phyloP scores from a whole-genome alignment of 2,888 invertebrate genomes.

The Amiota mariae region DNA sequence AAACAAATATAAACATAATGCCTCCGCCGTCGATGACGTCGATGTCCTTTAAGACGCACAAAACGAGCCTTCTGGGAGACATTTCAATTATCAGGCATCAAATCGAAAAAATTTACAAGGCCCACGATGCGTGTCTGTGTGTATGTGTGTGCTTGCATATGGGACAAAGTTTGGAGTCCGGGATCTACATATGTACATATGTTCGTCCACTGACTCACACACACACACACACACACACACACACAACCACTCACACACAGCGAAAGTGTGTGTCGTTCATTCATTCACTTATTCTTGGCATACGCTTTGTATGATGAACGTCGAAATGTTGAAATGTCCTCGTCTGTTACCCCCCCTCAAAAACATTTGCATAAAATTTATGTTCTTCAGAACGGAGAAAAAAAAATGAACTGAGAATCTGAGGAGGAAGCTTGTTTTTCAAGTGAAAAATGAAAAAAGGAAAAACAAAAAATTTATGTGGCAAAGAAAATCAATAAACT shows the following conservation, averaged over 20 bases:
- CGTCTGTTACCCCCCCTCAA: too few species aligned
- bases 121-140: neutral
- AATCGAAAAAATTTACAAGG: slow-evolving; percentile 24
- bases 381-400: neutral
- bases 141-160: too few species aligned
- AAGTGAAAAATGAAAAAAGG: slow-evolving; percentile 1
- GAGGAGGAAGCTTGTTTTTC: slow-evolving; percentile 13
- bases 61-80: slow-evolving; percentile 56
- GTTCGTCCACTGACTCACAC: neutral
- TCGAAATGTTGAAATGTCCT: neutral
- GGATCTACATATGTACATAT: too few species aligned
- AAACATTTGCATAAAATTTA: slow-evolving; percentile 28
- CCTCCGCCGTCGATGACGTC: slow-evolving; percentile 31
- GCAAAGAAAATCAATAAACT: slow-evolving; percentile 63
- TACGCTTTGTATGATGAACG: neutral
- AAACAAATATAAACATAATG: slow-evolving; percentile 37
- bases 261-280: too few species aligned
- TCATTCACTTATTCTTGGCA: neutral
- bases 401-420: too few species aligned
- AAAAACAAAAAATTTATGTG: slow-evolving; percentile 55
- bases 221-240: slow-evolving; percentile 1
- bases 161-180: too few species aligned
- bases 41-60: slow-evolving; percentile 23
- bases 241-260: too few species aligned
- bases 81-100: slow-evolving; percentile 62